Conservation (phyloP, 2,888 invertebrate species). For the Lydus trimaculatus region DNA sequence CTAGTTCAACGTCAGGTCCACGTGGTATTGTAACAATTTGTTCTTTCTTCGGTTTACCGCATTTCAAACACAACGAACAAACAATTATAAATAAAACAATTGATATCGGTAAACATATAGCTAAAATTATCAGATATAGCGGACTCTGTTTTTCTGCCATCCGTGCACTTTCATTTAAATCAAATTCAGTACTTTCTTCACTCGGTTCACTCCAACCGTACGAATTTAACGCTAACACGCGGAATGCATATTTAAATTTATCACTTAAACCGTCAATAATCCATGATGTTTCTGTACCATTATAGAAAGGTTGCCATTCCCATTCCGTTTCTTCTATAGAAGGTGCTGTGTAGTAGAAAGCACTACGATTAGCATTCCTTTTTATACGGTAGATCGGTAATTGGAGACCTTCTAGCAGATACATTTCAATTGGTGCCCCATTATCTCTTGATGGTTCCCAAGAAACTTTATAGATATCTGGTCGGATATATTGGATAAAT, state of each 20-base stretch:
- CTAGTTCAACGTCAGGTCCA: slow-evolving; percentile 82
- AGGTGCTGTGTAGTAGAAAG: slow-evolving; percentile 58
- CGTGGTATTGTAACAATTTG: slow-evolving; percentile 53
- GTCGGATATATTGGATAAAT: slow-evolving; percentile 74
- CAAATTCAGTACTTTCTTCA: slow-evolving; percentile 68
- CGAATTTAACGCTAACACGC: slow-evolving; percentile 79
- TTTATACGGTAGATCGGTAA: slow-evolving; percentile 52
- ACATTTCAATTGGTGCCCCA: slow-evolving; percentile 77
- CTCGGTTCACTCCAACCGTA: slow-evolving; percentile 87
- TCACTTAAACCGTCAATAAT: slow-evolving; percentile 72
- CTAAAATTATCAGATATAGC: slow-evolving; percentile 66
- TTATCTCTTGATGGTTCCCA: slow-evolving; percentile 83
- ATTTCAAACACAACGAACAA: slow-evolving; percentile 61
- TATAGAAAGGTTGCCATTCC: slow-evolving; percentile 73
- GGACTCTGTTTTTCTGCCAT: slow-evolving; percentile 64
- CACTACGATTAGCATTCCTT: slow-evolving; percentile 54
- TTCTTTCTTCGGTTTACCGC: slow-evolving; percentile 73
- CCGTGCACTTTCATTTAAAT: slow-evolving; percentile 59
- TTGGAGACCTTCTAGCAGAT: slow-evolving; percentile 75
- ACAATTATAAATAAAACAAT: slow-evolving; percentile 60
- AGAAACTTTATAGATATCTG: slow-evolving; percentile 77
- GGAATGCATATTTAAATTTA: slow-evolving; percentile 72
- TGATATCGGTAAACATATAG: slow-evolving; percentile 68
- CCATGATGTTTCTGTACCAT: slow-evolving; percentile 86
- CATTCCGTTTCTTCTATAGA: slow-evolving; percentile 67